phyloP scores from a whole-genome alignment of 2,797 vertebrate species.

The Hipposideros larvatus region DNA sequence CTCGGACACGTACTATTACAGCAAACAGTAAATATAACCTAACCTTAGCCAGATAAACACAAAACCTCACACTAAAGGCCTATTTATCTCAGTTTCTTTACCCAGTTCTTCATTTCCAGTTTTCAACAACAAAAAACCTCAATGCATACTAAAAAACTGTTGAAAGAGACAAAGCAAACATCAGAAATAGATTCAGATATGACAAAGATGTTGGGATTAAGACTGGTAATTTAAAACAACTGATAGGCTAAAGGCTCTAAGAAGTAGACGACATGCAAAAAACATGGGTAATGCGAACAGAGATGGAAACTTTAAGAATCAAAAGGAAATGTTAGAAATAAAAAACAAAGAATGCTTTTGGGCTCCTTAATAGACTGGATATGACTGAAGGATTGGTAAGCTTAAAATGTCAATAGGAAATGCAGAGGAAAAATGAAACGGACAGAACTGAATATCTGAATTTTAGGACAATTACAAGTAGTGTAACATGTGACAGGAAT shows the following conservation, averaged over 20 bases:
- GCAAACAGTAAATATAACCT: not conserved
- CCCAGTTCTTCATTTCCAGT: not conserved
- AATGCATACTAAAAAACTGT: not conserved
- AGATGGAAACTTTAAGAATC: not conserved
- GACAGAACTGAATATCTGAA: not conserved
- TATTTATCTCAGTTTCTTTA: not conserved
- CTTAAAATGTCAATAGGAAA: not conserved
- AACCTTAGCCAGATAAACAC: not conserved
- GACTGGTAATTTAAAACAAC: not conserved
- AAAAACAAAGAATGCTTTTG: not conserved
- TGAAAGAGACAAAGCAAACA: not conserved
- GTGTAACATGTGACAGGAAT: not conserved
- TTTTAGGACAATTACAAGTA: not conserved
- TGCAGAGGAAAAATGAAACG: not conserved
- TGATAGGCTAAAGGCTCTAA: not conserved
- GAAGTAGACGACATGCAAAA: not conserved
- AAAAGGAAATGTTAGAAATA: not conserved
- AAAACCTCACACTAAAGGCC: not conserved
- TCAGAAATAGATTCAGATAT: not conserved
- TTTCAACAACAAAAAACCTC: not conserved
- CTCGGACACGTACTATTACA: not conserved
- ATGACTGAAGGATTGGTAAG: not conserved
- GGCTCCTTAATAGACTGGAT: too few species aligned
- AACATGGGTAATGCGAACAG: not conserved
- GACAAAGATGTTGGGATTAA: not conserved